These are phyloP conservation scores for Drosophila mimetica DNA, from an alignment of 2,888 invertebrate genomes.

Conservation along the genomic window DNA sequence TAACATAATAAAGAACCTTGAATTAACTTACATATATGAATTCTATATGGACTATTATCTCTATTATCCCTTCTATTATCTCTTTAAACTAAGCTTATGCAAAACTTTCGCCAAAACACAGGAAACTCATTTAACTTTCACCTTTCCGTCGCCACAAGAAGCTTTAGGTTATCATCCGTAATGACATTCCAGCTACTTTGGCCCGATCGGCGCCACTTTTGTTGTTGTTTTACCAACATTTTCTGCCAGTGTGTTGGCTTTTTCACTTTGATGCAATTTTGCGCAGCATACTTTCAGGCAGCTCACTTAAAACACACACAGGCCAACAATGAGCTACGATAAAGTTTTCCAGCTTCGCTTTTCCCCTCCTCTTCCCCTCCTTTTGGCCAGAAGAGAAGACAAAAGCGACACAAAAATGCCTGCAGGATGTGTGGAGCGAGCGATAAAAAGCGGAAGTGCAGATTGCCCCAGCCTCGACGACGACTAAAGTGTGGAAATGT, in stretches of 20 bases:
- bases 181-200: slow-evolving; percentile 53
- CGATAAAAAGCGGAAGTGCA: slow-evolving; percentile 68
- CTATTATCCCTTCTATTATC: not conserved
- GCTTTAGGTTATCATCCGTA: slow-evolving; percentile 45
- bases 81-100: not conserved
- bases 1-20: too few relatives aligned
- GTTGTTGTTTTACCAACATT: slow-evolving; percentile 22
- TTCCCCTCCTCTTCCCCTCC: slow-evolving; percentile 30
- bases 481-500: slow-evolving; percentile 73
- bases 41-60: not conserved
- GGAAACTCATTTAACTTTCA: slow-evolving; percentile 15
- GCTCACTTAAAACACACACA: slow-evolving; percentile 51
- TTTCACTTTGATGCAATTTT: slow-evolving; percentile 43
- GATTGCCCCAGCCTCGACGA: slow-evolving; percentile 59
- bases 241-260: slow-evolving; percentile 27
- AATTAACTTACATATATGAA: not conserved
- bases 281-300: slow-evolving; percentile 60
- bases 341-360: slow-evolving; percentile 56
- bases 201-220: slow-evolving; percentile 5
- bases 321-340: slow-evolving; percentile 58
- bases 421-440: slow-evolving; percentile 37
- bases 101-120: slow-evolving; percentile 8
- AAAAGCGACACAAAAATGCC: slow-evolving; percentile 64
- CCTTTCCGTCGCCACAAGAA: slow-evolving; percentile 4
- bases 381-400: slow-evolving; percentile 37